Base-by-base conservation (phyloP, 2,797 vertebrate genomes). In the Threskiornis aethiopicus region DNA sequence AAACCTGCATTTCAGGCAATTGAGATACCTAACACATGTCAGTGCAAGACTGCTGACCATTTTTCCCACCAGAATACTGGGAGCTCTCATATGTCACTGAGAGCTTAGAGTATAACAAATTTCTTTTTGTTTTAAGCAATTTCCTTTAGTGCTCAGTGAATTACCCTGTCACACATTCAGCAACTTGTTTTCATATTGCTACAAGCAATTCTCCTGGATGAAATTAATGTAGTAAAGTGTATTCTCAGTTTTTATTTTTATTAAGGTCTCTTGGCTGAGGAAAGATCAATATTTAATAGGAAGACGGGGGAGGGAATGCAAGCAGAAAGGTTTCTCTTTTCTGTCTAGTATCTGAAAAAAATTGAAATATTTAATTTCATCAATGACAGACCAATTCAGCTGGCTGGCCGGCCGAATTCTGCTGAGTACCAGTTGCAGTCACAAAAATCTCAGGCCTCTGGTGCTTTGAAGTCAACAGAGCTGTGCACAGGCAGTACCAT, bases 41-140 rank as follows among this genome's bases (percentile, higher is more conserved):
- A 77, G 47, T 31, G 33, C 11, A 54, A 84, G 47, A 11, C 17
- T 71, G 64, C 66, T 84, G 81, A 84, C 59, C 52, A n/a, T 64
- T 90, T 84, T 90, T 59, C 93, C 90, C 85, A 64, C 16, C 18
- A 91, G 93, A 93, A 80, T 75, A 85, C 66, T 84, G 57, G 29
- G 71, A 86, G 71, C 16, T 91, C 71, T 95, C 78, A 44, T 58
- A 81, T 73, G 57, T 84, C 92, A 84, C 35, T 14, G 46, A 54
- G 57, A 81, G 67, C 77, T 89, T 91, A 87, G 58, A 76, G 29
- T 29, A 35, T 76, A 93, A 95, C 62, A 87, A 75, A 89, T 90
- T 97, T 93, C 76, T 91, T 94, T 90, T 93, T 95, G 65, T 91
- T 96, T 92, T 89, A 90, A 89, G 92, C 81, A 92, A 85, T 93